phyloP scores from a whole-genome alignment of 1,140 invertebrate species.

The Leguminivora glycinivorella region DNA sequence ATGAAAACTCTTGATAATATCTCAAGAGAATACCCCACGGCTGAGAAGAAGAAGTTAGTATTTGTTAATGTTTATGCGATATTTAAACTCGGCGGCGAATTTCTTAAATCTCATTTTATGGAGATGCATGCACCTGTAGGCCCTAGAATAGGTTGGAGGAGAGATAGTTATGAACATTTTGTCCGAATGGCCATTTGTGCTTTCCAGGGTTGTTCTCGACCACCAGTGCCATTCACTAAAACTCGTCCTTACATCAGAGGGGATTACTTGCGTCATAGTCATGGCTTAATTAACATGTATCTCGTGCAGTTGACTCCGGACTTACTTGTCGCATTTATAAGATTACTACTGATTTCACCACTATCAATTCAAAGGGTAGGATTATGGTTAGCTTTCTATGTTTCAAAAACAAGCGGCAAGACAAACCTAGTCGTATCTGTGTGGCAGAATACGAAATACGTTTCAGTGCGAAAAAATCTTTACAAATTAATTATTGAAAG shows the following conservation, averaged over 20 bases:
- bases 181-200: slow-evolving; percentile 56
- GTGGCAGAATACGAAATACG: slow-evolving; percentile 58
- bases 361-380: slow-evolving; percentile 62
- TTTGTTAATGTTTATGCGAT: slow-evolving; percentile 44
- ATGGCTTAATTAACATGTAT: slow-evolving; percentile 55
- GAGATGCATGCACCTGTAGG: slow-evolving; percentile 49
- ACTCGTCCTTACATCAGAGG: slow-evolving; percentile 53
- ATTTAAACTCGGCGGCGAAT: slow-evolving; percentile 49
- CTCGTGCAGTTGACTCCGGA: slow-evolving; percentile 47
- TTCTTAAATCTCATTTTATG: slow-evolving; percentile 48
- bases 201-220: slow-evolving; percentile 49
- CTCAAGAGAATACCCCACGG: background rate
- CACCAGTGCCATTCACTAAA: slow-evolving; percentile 48
- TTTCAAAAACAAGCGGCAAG: slow-evolving; percentile 45
- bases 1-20: slow-evolving; percentile 32
- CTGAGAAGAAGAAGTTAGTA: slow-evolving; percentile 24
- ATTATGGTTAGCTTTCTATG: slow-evolving; percentile 54
- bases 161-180: slow-evolving; percentile 39
- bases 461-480: slow-evolving; percentile 51
- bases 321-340: slow-evolving; percentile 46
- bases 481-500: slow-evolving; percentile 50
- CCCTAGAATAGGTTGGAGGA: slow-evolving; percentile 47
- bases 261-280: slow-evolving; percentile 55
- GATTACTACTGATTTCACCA: slow-evolving; percentile 47
- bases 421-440: slow-evolving; percentile 42